phyloP scores from a whole-genome alignment of 2,888 invertebrate genomes.

The Agrochola macilenta region DNA sequence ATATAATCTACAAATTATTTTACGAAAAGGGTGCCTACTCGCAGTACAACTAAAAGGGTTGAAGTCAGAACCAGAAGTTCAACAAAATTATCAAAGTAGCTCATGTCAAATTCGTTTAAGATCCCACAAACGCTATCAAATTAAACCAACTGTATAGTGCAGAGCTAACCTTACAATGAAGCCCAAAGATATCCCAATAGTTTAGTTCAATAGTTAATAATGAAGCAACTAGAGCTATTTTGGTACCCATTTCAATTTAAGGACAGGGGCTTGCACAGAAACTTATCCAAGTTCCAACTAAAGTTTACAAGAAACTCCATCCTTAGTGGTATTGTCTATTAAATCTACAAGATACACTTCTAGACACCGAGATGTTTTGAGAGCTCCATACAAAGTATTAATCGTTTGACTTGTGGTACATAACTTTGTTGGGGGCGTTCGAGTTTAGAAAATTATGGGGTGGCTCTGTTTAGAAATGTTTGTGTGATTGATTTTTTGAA shows the following conservation, averaged over 20 bases:
- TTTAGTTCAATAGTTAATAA: constrained; percentile 81
- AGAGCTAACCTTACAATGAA: constrained; percentile 58
- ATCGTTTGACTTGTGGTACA: constrained; percentile 68
- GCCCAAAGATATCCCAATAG: constrained; percentile 69
- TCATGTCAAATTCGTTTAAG: constrained; percentile 31
- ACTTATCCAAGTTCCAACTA: constrained; percentile 83
- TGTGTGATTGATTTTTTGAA: not conserved
- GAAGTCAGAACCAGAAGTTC: not conserved
- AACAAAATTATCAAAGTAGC: constrained; percentile 20
- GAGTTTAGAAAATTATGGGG: constrained; percentile 13
- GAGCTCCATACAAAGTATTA: constrained; percentile 74
- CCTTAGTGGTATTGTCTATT: constrained; percentile 86
- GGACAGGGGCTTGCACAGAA: constrained; percentile 84
- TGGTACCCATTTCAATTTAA: constrained; percentile 88
- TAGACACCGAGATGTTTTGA: constrained; percentile 78
- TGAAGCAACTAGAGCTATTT: constrained; percentile 83
- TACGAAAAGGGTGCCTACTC: not conserved
- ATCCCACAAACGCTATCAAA: constrained; percentile 36
- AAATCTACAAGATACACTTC: constrained; percentile 86
- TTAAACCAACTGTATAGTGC: constrained; percentile 38
- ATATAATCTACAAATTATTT: not conserved
- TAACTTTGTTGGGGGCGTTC: constrained; percentile 48
- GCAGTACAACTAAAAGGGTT: not conserved
- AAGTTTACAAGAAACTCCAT: constrained; percentile 87
- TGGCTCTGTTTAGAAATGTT: not conserved